These are phyloP conservation scores for Numida meleagris DNA, from an alignment of 2,113 vertebrate species.

Conservation along the genomic window DNA sequence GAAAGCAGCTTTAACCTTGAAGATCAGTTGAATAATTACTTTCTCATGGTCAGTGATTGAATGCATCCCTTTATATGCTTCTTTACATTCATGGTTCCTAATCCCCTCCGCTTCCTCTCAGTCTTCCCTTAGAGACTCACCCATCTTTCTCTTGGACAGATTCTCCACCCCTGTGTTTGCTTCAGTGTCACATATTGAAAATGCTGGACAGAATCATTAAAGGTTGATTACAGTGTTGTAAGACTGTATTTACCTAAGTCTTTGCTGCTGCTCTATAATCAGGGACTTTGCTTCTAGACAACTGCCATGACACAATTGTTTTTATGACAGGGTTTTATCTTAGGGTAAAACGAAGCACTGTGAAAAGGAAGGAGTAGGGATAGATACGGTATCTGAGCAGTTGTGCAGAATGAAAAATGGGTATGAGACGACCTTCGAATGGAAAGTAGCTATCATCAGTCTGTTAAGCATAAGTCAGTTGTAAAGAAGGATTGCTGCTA, in stretches of 20 bases:
- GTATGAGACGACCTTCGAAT: neutral
- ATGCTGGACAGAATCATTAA: neutral
- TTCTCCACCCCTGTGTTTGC: neutral
- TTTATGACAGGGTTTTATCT: neutral
- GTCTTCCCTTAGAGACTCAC: neutral
- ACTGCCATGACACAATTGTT: neutral
- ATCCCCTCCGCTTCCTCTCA: neutral
- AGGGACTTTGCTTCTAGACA: neutral
- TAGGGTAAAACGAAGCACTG: neutral
- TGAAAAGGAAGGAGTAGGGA: neutral
- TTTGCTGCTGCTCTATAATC: neutral
- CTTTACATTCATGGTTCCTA: neutral
- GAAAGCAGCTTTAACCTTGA: constrained; percentile 15
- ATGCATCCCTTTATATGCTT: neutral
- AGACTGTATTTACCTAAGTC: neutral
- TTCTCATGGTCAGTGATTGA: constrained; percentile 16
- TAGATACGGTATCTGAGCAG: neutral
- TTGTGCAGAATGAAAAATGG: neutral
- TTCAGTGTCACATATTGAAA: neutral
- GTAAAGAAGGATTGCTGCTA: neutral
- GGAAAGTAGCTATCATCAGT: neutral
- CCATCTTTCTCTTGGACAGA: neutral
- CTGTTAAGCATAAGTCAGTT: neutral
- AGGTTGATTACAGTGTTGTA: neutral
- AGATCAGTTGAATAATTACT: neutral